Evolutionary conservation across 1,140 invertebrate genomes (phyloP).

Genomic region (Popillia japonica): DNA sequence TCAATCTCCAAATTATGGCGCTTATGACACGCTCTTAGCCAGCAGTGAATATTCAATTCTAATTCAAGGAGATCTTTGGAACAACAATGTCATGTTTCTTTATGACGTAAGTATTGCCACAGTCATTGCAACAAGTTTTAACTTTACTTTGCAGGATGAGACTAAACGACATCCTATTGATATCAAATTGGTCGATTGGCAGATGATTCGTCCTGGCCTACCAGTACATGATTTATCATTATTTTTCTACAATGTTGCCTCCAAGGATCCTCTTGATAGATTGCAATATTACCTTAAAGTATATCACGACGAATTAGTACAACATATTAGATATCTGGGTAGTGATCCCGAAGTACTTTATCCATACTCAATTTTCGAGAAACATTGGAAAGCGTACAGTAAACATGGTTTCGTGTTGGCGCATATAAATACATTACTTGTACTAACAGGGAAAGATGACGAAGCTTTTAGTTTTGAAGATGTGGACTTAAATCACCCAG

Average conservation of each 20-base stretch:
- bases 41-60: too few species aligned
- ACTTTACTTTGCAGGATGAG: conserved; percentile 39
- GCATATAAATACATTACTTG: neutral
- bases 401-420: neutral
- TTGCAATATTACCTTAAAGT: conserved; percentile 62
- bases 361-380: conserved; percentile 59
- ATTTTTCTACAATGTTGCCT: conserved; percentile 65
- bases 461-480: neutral
- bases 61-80: too few species aligned
- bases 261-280: conserved; percentile 61
- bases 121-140: neutral
- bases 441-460: neutral
- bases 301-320: conserved; percentile 63
- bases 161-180: conserved; percentile 51
- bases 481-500: neutral
- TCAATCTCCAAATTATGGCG: too few species aligned
- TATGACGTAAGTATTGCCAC: too few species aligned
- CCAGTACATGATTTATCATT: conserved; percentile 66
- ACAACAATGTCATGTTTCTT: too few species aligned
- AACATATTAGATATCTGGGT: conserved; percentile 53
- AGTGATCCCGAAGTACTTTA: conserved; percentile 61
- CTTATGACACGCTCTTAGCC: too few species aligned
- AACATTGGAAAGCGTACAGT: conserved; percentile 56
- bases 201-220: conserved; percentile 64
- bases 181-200: conserved; percentile 64